Percentiles rank a stretch among this genome's conserved stretches.
Conservation (phyloP, 2,888 invertebrate genomes). For the Argyra leucocephala region DNA sequence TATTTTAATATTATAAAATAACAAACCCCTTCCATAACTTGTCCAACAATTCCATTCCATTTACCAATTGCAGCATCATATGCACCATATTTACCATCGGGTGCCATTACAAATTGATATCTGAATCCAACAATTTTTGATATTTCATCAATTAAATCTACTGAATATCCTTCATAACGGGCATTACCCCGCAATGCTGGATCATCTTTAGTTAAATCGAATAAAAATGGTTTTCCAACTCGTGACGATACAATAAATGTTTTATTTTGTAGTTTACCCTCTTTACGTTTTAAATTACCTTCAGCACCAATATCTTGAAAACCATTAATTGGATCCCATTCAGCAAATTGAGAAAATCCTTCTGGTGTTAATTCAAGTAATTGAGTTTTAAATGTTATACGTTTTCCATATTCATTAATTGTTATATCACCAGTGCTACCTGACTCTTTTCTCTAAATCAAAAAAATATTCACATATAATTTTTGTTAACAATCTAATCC, state of each 20-base stretch:
- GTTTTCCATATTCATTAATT: conserved; percentile 51
- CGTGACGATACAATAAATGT: conserved; percentile 62
- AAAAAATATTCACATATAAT: conserved; percentile 11
- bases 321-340: conserved; percentile 41
- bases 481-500: conserved; percentile 17
- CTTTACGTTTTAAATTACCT: conserved; percentile 49
- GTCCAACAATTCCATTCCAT: conserved; percentile 70
- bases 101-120: conserved; percentile 61
- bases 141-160: conserved; percentile 80
- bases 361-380: conserved; percentile 56
- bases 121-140: conserved; percentile 58
- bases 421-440: conserved; percentile 38
- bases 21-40: conserved; percentile 63
- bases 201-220: conserved; percentile 44
- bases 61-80: conserved; percentile 57
- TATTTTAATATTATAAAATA: not conserved
- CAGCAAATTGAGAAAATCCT: conserved; percentile 48
- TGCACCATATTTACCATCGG: conserved; percentile 62
- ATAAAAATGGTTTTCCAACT: conserved; percentile 62
- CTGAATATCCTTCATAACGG: conserved; percentile 78
- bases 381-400: conserved; percentile 56
- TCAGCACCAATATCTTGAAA: conserved; percentile 46
- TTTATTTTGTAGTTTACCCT: conserved; percentile 50
- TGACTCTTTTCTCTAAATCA: conserved; percentile 35
- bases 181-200: conserved; percentile 60